Conservation (phyloP, 2,113 vertebrate species). For the Pica pica region DNA sequence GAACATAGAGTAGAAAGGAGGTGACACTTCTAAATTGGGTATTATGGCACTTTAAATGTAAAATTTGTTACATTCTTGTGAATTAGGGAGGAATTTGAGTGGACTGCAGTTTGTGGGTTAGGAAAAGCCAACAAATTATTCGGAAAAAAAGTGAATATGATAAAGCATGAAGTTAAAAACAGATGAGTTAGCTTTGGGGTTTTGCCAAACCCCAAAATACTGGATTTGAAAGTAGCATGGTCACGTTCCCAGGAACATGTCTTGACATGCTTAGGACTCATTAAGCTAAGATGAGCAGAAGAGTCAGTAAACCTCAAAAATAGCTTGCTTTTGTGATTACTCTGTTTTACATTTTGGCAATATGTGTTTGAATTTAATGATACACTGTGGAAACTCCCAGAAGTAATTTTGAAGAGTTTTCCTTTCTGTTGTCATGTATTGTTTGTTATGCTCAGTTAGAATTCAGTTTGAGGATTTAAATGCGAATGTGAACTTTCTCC, state of each 20-base stretch:
- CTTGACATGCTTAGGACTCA: background rate
- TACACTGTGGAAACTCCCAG: background rate
- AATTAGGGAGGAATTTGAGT: background rate
- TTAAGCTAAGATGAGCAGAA: background rate
- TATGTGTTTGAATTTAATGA: constrained; percentile 7
- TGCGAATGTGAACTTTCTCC: background rate
- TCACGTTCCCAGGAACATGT: background rate
- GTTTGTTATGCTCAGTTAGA: background rate
- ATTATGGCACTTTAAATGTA: background rate
- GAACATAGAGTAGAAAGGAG: background rate
- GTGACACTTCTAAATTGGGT: background rate
- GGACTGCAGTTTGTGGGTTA: background rate
- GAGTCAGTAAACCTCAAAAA: background rate
- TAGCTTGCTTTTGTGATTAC: background rate
- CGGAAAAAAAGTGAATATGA: background rate
- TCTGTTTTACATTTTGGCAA: background rate
- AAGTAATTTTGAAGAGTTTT: background rate
- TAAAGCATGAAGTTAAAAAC: background rate
- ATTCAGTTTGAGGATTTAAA: background rate
- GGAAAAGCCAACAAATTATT: background rate
- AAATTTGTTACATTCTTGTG: background rate
- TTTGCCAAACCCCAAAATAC: background rate
- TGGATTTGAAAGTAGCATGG: background rate
- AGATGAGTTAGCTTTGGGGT: background rate
- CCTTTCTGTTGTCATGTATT: background rate